Conservation (phyloP, 2,888 invertebrate species). For the Aelia acuminata region DNA sequence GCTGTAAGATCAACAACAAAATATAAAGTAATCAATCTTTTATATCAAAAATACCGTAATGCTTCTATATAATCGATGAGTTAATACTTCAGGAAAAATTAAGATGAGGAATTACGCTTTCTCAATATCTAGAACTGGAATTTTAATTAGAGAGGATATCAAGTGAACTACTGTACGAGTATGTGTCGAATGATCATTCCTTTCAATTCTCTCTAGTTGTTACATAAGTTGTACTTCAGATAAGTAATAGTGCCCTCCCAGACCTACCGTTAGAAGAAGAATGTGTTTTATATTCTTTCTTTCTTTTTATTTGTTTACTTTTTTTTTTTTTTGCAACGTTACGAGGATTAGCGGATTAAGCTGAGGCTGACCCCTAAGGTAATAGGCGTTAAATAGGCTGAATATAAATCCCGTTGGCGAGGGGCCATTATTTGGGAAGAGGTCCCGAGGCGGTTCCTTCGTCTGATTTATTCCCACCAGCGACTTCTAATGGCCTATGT, state of each 20-base stretch:
- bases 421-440: conserved; percentile 22
- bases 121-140: neutral
- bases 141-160: neutral
- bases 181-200: neutral
- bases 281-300: too few species aligned
- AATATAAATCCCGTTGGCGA: conserved; percentile 4
- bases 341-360: neutral
- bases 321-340: neutral
- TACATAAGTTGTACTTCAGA: neutral
- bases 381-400: conserved; percentile 49
- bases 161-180: neutral
- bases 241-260: neutral
- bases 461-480: conserved; percentile 16
- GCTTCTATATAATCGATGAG: too few species aligned
- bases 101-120: neutral
- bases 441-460: neutral
- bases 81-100: too few species aligned
- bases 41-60: too few species aligned
- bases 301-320: too few species aligned
- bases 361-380: neutral
- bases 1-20: too few species aligned
- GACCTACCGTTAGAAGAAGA: neutral
- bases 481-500: conserved; percentile 31
- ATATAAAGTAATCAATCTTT: too few species aligned
- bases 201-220: neutral